These are phyloP conservation scores for Alaudala cheleensis DNA, from an alignment of 2,113 vertebrate genomes.

Conservation along the genomic window DNA sequence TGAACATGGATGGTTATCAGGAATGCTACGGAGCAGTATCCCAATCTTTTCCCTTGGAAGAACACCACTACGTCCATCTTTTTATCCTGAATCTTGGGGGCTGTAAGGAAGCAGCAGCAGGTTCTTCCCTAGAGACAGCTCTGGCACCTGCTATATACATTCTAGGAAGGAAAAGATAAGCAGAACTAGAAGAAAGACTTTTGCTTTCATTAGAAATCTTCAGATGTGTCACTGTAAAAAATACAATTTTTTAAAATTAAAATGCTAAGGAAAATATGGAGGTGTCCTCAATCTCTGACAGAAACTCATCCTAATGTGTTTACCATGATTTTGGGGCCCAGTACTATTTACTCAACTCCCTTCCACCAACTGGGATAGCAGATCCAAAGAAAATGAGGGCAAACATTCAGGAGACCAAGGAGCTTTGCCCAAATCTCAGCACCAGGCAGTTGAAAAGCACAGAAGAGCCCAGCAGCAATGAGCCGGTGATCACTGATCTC, in stretches of 20 bases:
- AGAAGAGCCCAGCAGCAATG: background rate
- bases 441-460: background rate
- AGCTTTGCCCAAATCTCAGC: background rate
- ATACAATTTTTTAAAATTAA: accelerated
- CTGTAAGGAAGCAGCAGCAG: background rate
- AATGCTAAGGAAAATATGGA: background rate
- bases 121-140: background rate
- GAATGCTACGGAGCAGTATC: background rate
- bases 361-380: background rate
- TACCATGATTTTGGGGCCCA: background rate
- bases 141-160: background rate
- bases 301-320: background rate
- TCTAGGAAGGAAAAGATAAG: background rate
- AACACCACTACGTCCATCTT: background rate
- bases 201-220: background rate
- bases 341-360: background rate
- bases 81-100: background rate
- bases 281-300: background rate
- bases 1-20: background rate
- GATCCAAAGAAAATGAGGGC: background rate
- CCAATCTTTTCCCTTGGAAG: background rate
- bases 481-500: background rate
- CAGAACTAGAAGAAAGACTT: background rate
- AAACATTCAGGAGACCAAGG: background rate
- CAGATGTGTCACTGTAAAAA: background rate